A percentile compares a stretch with the other conserved stretches of the same genome.
Conservation (phyloP, 2,888 invertebrate genomes). For the Andrena chrysosceles region DNA sequence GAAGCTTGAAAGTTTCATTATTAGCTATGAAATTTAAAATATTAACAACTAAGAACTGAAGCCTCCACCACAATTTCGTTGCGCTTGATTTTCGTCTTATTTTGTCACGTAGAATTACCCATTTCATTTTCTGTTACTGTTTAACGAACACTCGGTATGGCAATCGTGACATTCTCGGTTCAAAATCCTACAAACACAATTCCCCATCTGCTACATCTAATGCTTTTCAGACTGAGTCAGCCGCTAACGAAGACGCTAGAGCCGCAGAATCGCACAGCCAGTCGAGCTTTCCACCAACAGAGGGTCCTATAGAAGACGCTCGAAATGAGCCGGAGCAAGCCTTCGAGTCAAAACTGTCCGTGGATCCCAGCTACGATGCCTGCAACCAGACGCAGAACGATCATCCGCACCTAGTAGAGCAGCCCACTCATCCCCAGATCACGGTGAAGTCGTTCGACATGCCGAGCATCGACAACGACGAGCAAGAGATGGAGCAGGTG, state of each 20-base stretch:
- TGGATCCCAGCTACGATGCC: conserved; percentile 46
- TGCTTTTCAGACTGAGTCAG: conserved; percentile 48
- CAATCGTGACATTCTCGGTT: too few species aligned
- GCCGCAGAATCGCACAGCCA: conserved; percentile 21
- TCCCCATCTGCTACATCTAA: not conserved
- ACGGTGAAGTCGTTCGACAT: conserved; percentile 80
- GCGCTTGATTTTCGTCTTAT: too few species aligned
- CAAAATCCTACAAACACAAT: too few species aligned
- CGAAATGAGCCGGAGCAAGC: conserved; percentile 1
- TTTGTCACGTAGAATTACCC: too few species aligned
- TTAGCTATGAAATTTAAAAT: too few species aligned
- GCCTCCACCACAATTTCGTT: too few species aligned
- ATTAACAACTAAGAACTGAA: too few species aligned
- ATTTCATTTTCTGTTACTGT: too few species aligned
- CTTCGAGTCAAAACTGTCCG: conserved; percentile 23
- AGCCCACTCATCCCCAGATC: conserved; percentile 61
- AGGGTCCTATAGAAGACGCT: not conserved
- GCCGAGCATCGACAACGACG: conserved; percentile 82
- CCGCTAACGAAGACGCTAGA: conserved; percentile 19
- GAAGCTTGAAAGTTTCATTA: too few species aligned
- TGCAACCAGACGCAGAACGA: conserved; percentile 40
- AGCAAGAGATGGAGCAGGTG: conserved; percentile 72
- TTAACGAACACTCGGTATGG: too few species aligned
- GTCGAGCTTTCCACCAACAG: not conserved
- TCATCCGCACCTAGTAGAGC: not conserved